Evolutionary conservation across 2,888 invertebrate species (phyloP), one percentile per base, ranked within the genome.

Genomic region (Leptodirus hochenwartii): DNA sequence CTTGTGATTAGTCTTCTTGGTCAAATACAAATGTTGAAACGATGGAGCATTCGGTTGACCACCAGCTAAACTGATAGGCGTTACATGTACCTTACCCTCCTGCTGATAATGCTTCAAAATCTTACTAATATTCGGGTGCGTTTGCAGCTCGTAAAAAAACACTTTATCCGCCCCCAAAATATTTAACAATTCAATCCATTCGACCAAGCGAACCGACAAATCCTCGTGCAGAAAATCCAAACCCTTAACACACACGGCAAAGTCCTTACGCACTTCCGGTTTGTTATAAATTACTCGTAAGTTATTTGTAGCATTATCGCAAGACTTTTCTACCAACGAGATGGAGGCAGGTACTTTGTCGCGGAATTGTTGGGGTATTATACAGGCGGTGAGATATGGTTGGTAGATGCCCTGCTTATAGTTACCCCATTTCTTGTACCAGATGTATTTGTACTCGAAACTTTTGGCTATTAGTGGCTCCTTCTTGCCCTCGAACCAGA

Each of bases 371-470:
- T 68, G 66, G 0, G 90, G 88, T 42, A 90, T 67, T 48, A 81
- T 78, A 55, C 90, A 90, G 12, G 87, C 84, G 39, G 84, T 73
- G 41, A 90, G 62, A 52, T 85, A 90, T 0, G 90, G 88, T 57
- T 90, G 88, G 51, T 85, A 81, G 38, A 87, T 78, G 30, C 78
- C 78, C 54, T 87, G 81, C 49, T 81, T 79, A 58, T 85, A 85
- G 57, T 88, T 88, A 34, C 88, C 88, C 90, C 88, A 90, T 54
- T 85, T 85, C 44, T 75, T 74, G 53, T 84, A 81, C 90, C 90
- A 90, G 42, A 88, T 81, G 53, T 88, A 88, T 52, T 87, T 87
- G 59, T 88, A 88, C 55, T 87, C 87, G 42, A 82, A 71, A 12
- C 74, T 77, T 49, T 79, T 76, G 10, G 80, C 72, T 15, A 82